A percentile compares a stretch with the other conserved stretches of the same genome.
These are phyloP conservation scores for Ursus arctos DNA, from an alignment of 2,113 vertebrate species.

Conservation along the genomic window DNA sequence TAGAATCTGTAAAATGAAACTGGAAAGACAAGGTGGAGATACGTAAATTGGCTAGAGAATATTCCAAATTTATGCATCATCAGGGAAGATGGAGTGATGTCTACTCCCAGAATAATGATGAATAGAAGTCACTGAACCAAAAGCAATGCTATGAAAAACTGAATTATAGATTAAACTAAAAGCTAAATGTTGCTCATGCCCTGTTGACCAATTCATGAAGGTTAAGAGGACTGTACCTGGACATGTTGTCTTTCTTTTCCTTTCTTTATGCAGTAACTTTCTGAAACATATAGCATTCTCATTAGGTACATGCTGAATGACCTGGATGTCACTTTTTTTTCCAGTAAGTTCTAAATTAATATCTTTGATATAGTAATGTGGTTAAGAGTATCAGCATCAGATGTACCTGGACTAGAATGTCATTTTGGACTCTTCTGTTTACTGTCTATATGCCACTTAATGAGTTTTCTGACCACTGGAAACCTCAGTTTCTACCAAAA, in stretches of 20 bases:
- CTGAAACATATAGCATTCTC: neutral
- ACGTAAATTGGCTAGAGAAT: neutral
- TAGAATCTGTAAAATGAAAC: neutral
- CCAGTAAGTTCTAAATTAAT: neutral
- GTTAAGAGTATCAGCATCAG: neutral
- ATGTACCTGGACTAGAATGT: neutral
- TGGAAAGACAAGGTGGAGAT: neutral
- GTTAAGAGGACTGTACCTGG: neutral
- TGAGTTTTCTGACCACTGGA: neutral
- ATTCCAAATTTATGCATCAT: neutral
- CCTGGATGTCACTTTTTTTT: neutral
- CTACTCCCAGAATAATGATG: neutral
- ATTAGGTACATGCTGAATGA: neutral
- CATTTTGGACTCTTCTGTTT: neutral
- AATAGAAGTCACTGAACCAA: neutral
- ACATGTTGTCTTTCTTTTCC: neutral
- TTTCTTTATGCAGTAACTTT: neutral
- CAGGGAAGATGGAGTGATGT: neutral
- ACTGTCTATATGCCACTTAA: neutral
- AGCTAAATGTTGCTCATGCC: neutral
- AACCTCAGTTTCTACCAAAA: neutral
- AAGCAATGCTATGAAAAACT: neutral
- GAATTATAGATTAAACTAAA: neutral
- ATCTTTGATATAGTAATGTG: neutral
- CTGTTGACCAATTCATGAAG: neutral